Evolutionary conservation across 2,888 invertebrate species (phyloP).

Genomic region (Escarpia spicata): DNA sequence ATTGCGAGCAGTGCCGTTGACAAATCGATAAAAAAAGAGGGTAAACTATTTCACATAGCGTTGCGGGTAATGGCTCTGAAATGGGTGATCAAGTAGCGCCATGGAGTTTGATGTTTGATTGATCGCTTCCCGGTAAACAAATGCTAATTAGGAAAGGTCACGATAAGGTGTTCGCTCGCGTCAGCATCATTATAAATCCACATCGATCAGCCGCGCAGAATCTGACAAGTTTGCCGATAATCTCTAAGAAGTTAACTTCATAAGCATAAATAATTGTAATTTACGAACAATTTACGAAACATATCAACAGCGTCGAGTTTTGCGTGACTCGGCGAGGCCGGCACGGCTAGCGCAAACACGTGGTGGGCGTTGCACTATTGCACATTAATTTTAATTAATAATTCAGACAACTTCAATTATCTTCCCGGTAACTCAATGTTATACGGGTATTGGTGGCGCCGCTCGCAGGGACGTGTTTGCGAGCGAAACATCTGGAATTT

Average conservation of each 20-base stretch:
- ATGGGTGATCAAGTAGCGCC: too few species aligned
- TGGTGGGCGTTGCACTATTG: not conserved
- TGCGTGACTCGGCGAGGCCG: not conserved
- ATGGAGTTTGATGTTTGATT: not conserved
- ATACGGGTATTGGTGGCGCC: not conserved
- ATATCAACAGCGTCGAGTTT: not conserved
- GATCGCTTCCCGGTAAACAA: not conserved
- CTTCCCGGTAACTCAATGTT: not conserved
- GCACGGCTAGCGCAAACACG: not conserved
- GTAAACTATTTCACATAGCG: too few species aligned
- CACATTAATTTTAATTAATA: not conserved
- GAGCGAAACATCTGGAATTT: not conserved
- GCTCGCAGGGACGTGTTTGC: not conserved
- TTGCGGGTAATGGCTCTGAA: too few species aligned
- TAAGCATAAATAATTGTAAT: not conserved
- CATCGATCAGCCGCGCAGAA: not conserved
- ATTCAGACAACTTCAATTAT: not conserved
- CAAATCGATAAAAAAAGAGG: too few species aligned
- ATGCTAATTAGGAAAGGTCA: not conserved
- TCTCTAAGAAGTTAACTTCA: not conserved
- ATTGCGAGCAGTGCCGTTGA: too few species aligned
- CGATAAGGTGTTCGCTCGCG: not conserved
- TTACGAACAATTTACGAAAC: not conserved
- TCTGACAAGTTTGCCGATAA: not conserved
- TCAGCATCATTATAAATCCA: not conserved